Base-by-base conservation (phyloP, 2,888 invertebrate species). In the Sinohyriopsis cumingii region DNA sequence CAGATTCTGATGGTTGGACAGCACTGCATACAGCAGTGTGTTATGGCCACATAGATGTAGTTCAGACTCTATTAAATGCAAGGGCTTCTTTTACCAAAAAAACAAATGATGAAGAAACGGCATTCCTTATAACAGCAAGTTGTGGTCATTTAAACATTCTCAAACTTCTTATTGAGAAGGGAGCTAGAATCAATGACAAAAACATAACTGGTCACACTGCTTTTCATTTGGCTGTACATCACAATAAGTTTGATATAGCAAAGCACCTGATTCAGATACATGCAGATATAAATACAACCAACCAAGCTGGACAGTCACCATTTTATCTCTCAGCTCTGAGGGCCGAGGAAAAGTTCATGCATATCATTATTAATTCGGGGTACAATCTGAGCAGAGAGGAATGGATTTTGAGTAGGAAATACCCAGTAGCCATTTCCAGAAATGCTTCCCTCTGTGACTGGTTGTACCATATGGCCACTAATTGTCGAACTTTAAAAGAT, bases 1-100 rank as follows among this genome's bases (percentile, higher is more conserved):
- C 73, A 19, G 86, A 88, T 68, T 69, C 82, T 7, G 87, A 87
- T 72, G 87, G 87, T 3, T 88, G 87, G 87, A 84, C 86, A 1
- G 78, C 86, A 4, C 75, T 88, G 55, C 88, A 88, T 68, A 83
- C 86, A 15, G 86, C 87, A 22, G 84, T 86, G 55, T 84, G 84
- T 55, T 82, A 83, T 67, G 87, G 87, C 12, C 81, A 87, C 60
- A 67, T 69, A 9, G 72, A 76, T 20, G 75, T 86, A 19, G 85
- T 86, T 7, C 65, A 77, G 33, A 75, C 80, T 7, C 70, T 88
- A n/a, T 66, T 86, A 9, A 76, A 82, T 53, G 67, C 73, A 15
- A 80, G 82, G 9, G 85, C 85, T 7, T 73, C 80, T 2, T 63
- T 87, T 15, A 76, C 81, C 59, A 68, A 75, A n/a, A 69, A 74